phyloP scores from a whole-genome alignment of 1,140 invertebrate genomes.

The Zaprionus gabonicus region DNA sequence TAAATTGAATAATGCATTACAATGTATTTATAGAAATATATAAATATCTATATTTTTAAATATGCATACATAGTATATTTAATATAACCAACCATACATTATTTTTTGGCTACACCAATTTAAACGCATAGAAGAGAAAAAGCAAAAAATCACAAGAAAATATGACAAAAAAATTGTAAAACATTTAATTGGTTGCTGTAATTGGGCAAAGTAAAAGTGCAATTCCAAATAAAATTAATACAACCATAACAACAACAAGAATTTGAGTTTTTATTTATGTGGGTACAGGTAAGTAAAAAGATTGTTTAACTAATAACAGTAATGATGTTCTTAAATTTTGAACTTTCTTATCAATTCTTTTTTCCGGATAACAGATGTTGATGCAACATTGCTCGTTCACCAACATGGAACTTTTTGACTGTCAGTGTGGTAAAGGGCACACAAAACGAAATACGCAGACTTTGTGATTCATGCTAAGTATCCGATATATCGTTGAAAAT shows the following conservation, averaged over 20 bases:
- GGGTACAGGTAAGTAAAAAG: not conserved
- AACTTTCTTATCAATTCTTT: too few relatives aligned
- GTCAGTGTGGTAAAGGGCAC: not conserved
- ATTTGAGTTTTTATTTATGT: not conserved
- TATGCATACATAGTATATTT: constrained; percentile 41
- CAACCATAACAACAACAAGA: constrained; percentile 62
- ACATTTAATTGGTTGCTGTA: constrained; percentile 70
- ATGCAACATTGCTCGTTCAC: not conserved
- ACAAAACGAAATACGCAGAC: not conserved
- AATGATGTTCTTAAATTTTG: too few relatives aligned
- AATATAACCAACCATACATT: constrained; percentile 56
- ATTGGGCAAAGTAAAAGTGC: constrained; percentile 74
- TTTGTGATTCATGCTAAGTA: too few relatives aligned
- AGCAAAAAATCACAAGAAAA: constrained; percentile 42
- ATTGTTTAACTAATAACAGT: not conserved
- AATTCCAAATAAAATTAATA: constrained; percentile 75
- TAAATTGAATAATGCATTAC: constrained; percentile 30
- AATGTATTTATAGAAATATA: constrained; percentile 50
- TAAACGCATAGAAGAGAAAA: constrained; percentile 59
- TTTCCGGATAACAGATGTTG: not conserved
- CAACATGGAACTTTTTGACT: not conserved
- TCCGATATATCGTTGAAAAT: too few relatives aligned
- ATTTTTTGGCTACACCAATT: constrained; percentile 73
- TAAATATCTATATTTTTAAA: constrained; percentile 37
- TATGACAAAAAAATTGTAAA: constrained; percentile 70